Conservation (phyloP, 64 coral and sea anemone species). For the Hydrozoanthus tunicans region DNA sequence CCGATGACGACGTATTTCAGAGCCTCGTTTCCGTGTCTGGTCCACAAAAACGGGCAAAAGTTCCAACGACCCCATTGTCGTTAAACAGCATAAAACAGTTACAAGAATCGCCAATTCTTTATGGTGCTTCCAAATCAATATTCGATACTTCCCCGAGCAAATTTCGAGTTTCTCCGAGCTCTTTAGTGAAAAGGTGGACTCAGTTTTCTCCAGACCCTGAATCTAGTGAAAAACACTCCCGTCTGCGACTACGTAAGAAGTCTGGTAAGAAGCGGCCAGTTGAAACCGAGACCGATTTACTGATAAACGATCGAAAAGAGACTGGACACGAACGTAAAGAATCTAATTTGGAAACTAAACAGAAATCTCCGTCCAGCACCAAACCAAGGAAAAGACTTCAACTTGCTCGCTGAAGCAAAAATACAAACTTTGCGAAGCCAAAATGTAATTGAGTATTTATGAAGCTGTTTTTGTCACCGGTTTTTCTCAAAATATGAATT, state of each 20-base stretch:
- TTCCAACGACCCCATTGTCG: slow-evolving; percentile 67
- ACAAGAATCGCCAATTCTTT: slow-evolving; percentile 81
- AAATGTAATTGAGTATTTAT: no score
- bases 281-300: background rate
- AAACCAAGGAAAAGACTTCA: slow-evolving; percentile 41
- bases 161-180: slow-evolving; percentile 55
- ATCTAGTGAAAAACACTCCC: background rate
- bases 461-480: no score
- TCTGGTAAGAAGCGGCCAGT: background rate
- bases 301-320: background rate
- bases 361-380: background rate
- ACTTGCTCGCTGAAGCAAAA: background rate
- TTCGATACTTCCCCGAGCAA: slow-evolving; percentile 50
- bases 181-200: slow-evolving; percentile 37
- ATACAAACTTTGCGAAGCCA: background rate
- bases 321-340: background rate
- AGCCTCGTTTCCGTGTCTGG: slow-evolving; percentile 25
- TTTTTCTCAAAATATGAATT: no score
- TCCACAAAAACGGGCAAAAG: slow-evolving; percentile 9
- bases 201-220: slow-evolving; percentile 48
- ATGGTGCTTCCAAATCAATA: slow-evolving; percentile 27
- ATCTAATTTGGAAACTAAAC: background rate
- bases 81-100: slow-evolving; percentile 69
- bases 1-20: slow-evolving; percentile 84
- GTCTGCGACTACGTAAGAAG: background rate